Evolutionary conservation across 2,797 vertebrate genomes (phyloP), one percentile per base, ranked within the genome.

Genomic region (Rallus crepitans): DNA sequence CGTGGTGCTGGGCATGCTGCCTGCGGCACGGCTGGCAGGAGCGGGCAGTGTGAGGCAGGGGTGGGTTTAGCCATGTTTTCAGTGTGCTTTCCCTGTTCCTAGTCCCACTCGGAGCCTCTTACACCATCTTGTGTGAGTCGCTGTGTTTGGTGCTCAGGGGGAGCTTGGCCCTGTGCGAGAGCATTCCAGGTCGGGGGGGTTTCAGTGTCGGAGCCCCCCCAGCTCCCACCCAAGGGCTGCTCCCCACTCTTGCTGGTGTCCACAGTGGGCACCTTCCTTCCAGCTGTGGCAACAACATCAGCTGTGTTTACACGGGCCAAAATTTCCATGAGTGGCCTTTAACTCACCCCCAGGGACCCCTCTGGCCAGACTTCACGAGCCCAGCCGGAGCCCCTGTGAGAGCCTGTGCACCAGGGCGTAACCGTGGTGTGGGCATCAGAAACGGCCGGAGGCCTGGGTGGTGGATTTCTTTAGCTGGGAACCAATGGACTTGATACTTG

Each of bases 101-200:
- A 0, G 9, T 10, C 40, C 40, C 25, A 4, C 37, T 1, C 18
- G 6, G 53, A 68, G 59, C 82, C 55, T 53, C 30, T 2, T 1
- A 0, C 0, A 0, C 7, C n/a, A 15, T 30, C n/a, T 12, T 4
- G 56, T 52, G 68, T 6, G 1, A 9, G 71, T 37, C 1, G 0
- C 82, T 0, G 1, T 13, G 37, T 3, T 2, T 37, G 61, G 48
- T 89, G 69, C 87, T 68, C 30, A 56, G 25, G 71, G 59, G 59
- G 63, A 45, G 71, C 40, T 84, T 47, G 48, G 5, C 27, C 12
- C 63, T 3, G 5, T 52, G 5, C 2, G 1, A 6, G 55, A 30
- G 39, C 2, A 0, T 31, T 27, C 35, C 2, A 1, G 66, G 39
- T 68, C 0, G 0, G 52, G 63, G 45, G 35, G 24, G 45, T 60